Evolutionary conservation across 2,113 vertebrate species (phyloP).

Genomic region (Podilymbus podiceps): DNA sequence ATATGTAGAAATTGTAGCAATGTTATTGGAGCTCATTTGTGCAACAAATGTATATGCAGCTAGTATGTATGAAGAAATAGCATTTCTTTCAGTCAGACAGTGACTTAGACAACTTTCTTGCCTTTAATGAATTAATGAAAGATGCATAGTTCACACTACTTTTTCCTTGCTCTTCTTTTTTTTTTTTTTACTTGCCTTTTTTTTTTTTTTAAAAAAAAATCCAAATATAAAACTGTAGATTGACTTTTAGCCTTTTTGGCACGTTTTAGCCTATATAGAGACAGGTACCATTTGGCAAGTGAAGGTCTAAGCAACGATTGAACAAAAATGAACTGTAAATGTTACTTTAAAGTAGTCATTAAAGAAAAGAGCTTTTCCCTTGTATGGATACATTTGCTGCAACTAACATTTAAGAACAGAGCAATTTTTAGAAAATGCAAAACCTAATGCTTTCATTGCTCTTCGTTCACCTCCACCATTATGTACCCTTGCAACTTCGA

Average conservation of each 20-base stretch:
- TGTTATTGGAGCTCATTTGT: neutral
- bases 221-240: neutral
- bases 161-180: neutral
- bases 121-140: neutral
- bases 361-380: neutral
- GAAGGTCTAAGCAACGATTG: neutral
- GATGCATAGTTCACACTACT: neutral
- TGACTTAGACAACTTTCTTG: neutral
- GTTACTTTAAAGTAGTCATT: neutral
- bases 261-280: neutral
- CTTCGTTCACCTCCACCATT: neutral
- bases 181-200: neutral
- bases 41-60: neutral
- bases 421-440: neutral
- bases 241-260: neutral
- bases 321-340: neutral
- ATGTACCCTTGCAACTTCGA: neutral
- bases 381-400: neutral
- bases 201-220: neutral
- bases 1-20: neutral
- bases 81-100: neutral
- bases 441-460: neutral
- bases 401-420: neutral
- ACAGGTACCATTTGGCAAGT: neutral
- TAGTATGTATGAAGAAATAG: neutral